phyloP scores from a whole-genome alignment of 1,140 invertebrate species.

The Harpegnathos saltator region DNA sequence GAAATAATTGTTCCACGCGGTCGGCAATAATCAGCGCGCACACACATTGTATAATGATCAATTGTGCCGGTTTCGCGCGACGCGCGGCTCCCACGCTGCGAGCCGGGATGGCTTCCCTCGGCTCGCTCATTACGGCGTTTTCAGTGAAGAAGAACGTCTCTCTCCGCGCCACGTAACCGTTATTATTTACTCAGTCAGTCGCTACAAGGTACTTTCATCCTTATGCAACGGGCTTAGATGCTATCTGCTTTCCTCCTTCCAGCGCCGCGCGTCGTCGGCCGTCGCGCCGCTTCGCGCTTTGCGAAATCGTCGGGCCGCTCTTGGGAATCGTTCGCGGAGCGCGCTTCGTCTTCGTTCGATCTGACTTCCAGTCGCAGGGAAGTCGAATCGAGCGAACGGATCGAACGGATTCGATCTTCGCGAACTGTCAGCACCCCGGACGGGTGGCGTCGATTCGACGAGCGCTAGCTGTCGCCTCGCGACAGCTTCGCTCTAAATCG shows the following conservation, averaged over 20 bases:
- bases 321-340: constrained; percentile 58
- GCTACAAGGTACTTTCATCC: constrained; percentile 83
- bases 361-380: constrained; percentile 33
- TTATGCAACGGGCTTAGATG: constrained; percentile 83
- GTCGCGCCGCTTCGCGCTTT: constrained; percentile 56
- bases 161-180: constrained; percentile 80
- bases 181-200: constrained; percentile 84
- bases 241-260: constrained; percentile 78
- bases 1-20: constrained; percentile 65
- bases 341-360: constrained; percentile 50
- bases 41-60: constrained; percentile 69
- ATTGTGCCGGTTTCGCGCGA: constrained; percentile 67
- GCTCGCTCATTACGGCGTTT: constrained; percentile 78
- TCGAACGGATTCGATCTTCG: too few species aligned
- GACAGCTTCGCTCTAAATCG: too few species aligned
- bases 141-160: constrained; percentile 66
- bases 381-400: constrained; percentile 5
- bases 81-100: constrained; percentile 71
- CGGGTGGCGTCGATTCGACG: too few species aligned
- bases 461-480: too few species aligned
- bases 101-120: constrained; percentile 41
- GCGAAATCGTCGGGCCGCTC: constrained; percentile 71
- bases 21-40: constrained; percentile 55
- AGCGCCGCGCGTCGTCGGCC: not conserved
- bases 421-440: too few species aligned